phyloP scores from a whole-genome alignment of 2,888 invertebrate genomes.

The Archips crataeganus region DNA sequence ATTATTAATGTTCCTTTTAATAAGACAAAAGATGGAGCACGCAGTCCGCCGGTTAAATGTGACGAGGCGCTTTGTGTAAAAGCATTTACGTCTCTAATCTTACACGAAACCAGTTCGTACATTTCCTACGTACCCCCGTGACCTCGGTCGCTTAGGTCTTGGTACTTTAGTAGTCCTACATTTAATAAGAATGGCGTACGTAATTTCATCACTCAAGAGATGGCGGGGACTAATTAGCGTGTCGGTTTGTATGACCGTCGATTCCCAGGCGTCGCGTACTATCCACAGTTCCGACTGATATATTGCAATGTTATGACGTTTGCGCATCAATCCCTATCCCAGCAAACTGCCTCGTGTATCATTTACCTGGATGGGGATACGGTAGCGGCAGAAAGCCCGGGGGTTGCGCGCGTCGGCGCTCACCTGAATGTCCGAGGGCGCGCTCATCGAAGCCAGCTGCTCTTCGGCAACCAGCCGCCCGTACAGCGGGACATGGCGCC shows the following conservation, averaged over 20 bases:
- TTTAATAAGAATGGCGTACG: background rate
- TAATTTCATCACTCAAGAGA: background rate
- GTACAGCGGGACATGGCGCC: constrained; percentile 93
- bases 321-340: constrained; percentile 43
- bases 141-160: background rate
- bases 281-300: background rate
- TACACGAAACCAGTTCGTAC: constrained; percentile 3
- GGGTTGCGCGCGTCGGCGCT: constrained; percentile 83
- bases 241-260: background rate
- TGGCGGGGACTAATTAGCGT: background rate
- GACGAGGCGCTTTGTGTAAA: constrained; percentile 25
- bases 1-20: constrained; percentile 67
- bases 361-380: constrained; percentile 81
- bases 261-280: background rate
- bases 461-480: constrained; percentile 96
- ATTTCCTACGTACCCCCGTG: background rate
- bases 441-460: constrained; percentile 89
- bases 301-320: background rate
- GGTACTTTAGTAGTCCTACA: background rate
- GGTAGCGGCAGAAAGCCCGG: constrained; percentile 84
- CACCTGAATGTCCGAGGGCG: constrained; percentile 88
- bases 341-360: constrained; percentile 83
- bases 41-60: constrained; percentile 30
- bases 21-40: constrained; percentile 63
- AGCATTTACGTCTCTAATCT: constrained; percentile 13